Evolutionary conservation across 2,888 invertebrate genomes (phyloP).

Genomic region (Mesorhabditis spiculigera): DNA sequence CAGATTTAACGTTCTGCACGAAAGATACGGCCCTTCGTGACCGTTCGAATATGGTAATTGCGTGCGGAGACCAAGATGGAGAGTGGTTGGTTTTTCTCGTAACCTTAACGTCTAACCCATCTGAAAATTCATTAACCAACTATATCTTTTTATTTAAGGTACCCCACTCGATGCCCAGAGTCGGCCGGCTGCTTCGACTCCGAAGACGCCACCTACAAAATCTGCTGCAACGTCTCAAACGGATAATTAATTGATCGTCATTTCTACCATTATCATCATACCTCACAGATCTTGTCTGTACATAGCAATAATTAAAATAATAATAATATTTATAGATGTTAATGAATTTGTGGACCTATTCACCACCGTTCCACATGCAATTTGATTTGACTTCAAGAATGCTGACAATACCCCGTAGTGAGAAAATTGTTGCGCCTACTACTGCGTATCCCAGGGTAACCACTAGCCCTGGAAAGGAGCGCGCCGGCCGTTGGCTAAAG

Average conservation of each 20-base stretch:
- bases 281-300: too few relatives aligned
- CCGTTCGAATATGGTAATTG: conserved; percentile 51
- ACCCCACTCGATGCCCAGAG: conserved; percentile 45
- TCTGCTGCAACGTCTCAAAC: conserved; percentile 55
- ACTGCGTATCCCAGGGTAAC: too few relatives aligned
- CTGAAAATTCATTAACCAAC: background rate
- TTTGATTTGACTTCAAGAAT: too few relatives aligned
- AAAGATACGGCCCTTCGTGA: conserved; percentile 56
- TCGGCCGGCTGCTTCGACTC: conserved; percentile 54
- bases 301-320: too few relatives aligned
- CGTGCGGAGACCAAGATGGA: conserved; percentile 46
- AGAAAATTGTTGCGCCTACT: too few relatives aligned
- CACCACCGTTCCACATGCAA: too few relatives aligned
- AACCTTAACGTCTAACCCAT: too few relatives aligned
- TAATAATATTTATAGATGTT: too few relatives aligned
- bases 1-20: conserved; percentile 57
- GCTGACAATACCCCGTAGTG: too few relatives aligned
- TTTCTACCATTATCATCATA: conserved; percentile 8
- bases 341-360: too few relatives aligned
- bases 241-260: conserved; percentile 19
- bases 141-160: conserved; percentile 16
- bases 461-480: too few relatives aligned
- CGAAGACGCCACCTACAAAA: conserved; percentile 51
- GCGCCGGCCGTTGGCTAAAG: too few relatives aligned
- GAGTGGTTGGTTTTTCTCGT: conserved; percentile 27